These are phyloP conservation scores for Gallirallus australis DNA, from an alignment of 2,797 vertebrate genomes.

Conservation along the genomic window DNA sequence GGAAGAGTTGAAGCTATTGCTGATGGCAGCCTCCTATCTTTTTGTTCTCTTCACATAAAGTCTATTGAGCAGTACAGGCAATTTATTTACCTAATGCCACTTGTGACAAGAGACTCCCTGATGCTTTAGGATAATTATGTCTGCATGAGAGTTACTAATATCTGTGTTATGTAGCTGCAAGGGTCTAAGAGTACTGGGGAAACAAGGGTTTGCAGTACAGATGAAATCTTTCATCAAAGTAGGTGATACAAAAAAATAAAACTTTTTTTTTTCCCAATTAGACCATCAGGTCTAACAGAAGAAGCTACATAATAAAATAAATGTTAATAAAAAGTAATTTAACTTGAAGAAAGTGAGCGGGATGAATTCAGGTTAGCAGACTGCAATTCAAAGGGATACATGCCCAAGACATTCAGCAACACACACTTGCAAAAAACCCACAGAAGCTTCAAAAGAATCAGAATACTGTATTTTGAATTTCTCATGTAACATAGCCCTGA, in stretches of 20 bases:
- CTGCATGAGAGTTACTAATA: background rate
- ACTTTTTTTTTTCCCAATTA: background rate
- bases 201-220: background rate
- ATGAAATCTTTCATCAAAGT: background rate
- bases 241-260: background rate
- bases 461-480: background rate
- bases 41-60: background rate
- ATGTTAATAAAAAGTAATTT: background rate
- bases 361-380: background rate
- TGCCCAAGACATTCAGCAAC: background rate
- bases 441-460: background rate
- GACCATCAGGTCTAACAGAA: background rate
- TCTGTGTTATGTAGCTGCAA: background rate
- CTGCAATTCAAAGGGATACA: background rate
- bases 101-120: background rate
- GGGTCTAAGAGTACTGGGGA: background rate
- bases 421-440: background rate
- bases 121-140: background rate
- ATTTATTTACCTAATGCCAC: background rate
- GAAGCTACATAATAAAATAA: background rate
- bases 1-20: background rate
- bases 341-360: background rate
- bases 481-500: constrained; percentile 22
- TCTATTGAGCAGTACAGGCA: background rate
- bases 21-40: background rate